Base-by-base conservation (phyloP, 2,888 invertebrate species). In the Plebejus argus region DNA sequence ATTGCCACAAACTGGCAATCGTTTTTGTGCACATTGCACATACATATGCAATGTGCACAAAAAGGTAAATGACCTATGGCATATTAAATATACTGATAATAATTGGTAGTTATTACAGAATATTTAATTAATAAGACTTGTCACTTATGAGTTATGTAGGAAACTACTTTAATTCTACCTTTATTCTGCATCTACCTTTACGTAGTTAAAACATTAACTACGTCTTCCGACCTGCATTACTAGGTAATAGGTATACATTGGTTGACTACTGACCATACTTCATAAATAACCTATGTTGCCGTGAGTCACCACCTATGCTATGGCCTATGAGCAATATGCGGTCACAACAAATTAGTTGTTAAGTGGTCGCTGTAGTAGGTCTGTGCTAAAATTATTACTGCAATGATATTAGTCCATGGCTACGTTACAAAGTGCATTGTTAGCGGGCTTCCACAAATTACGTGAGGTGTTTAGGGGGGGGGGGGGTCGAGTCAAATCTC, bases 331-430 rank as follows among this genome's bases (percentile, higher is more conserved):
- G 45, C 72, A 45, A 45, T 45, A 45, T 45, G 39, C 72, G 45
- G 39, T 45, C 72, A 72, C 39, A 72, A 72, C 72, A 45, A 72
- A 72, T 72, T 72, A 20, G 33, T 72, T 15, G 39, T 39, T 72
- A 49, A 23, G 72, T 72, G 72, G 10, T 72, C 20, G 39, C 72
- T 20, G 39, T 72, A 33, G 18, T 66, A 66, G 12, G 72, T 72
- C 1, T 33, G 20, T 39, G 72, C 72, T 72, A 72, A 49, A 39
- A 72, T 72, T 49, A 72, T 39, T 45, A 7, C 72, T 49, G 28
- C 18, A 74, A 49, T 7, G 74, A 23, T 74, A 74, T 23, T 74
- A 74, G 74, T 53, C 15, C 53, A 74, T 15, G 74, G 74, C 53
- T 49, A 23, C 74, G 23, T n/a, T 72, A 39, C 72, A 20, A 49